Evolutionary conservation across 2,888 invertebrate species (phyloP), one percentile per base, ranked within the genome.

Genomic region (Zaprionus lineosus): DNA sequence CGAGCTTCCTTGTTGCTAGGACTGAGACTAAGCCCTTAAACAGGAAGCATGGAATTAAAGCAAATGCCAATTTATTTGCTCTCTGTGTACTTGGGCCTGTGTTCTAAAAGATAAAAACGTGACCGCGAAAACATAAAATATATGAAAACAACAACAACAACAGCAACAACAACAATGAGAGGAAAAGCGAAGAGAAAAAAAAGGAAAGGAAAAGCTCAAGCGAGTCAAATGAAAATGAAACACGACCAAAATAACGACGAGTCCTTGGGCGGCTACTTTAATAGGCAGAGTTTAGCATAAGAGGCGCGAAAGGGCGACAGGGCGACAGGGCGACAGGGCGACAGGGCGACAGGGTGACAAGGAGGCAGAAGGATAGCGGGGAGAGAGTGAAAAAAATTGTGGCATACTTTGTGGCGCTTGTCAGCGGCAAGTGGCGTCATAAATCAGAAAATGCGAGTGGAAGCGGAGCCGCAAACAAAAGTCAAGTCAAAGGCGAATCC

Each of bases 391-490:
- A 44, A 52, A n/a, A 70, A 70, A 62, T 43, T 34, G 57, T 43
- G 46, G 81, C 57, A 60, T 68, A 79, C 66, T 83, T 66, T 62
- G 62, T 28, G 66, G 71, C 63, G 63, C 58, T 75, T 69, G 63
- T 64, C 78, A 43, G 61, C 71, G 75, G 76, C 79, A 83, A 83
- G 79, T 83, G 77, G 79, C 81, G 70, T 66, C 73, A 78, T 78
- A 84, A 78, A 78, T 78, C 81, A 78, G 61, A 14, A n/a, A 28
- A 59, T 40, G 46, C 50, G 53, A 51, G 39, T 28, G 16, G 21
- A 31, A 50, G 26, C 34, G 11, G 46, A 53, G 56, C 66, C 64
- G 43, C 62, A 75, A 73, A 66, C 66, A 71, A 53, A 61, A 74
- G 72, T 61, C 72, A 43, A 70, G 58, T 57, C 71, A 75, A 75